A percentile compares a stretch with the other conserved stretches of the same genome.
phyloP scores from a whole-genome alignment of 2,888 invertebrate genomes.

The Ormyrus pomaceus region DNA sequence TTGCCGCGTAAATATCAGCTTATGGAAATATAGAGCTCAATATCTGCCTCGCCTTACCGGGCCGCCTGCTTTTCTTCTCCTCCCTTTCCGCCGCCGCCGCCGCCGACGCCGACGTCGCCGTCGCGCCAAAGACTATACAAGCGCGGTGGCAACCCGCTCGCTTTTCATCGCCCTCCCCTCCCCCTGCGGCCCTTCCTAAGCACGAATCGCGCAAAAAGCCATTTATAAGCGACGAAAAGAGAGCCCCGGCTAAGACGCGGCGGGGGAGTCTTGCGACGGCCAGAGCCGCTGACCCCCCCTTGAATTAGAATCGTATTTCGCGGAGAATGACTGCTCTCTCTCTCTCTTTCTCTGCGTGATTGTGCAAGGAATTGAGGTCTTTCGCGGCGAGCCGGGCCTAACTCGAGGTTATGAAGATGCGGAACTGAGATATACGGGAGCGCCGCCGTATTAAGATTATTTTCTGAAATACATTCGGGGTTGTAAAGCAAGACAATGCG shows the following conservation, averaged over 20 bases:
- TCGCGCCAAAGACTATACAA: background rate
- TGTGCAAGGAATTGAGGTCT: no score
- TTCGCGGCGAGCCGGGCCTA: background rate
- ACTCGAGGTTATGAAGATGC: constrained; percentile 4
- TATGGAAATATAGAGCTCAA: constrained; percentile 79
- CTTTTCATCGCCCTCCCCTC: constrained; percentile 16
- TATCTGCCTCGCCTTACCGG: constrained; percentile 74
- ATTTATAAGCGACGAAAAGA: background rate
- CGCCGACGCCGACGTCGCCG: background rate
- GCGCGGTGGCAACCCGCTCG: background rate
- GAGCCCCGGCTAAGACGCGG: background rate
- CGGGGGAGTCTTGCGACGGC: no score
- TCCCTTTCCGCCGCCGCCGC: constrained; percentile 25
- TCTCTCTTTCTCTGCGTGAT: no score
- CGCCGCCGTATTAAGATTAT: no score
- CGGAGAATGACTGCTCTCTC: no score
- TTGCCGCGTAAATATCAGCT: constrained; percentile 79
- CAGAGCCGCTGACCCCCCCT: no score
- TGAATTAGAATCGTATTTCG: no score
- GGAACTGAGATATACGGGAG: background rate
- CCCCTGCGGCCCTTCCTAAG: no score
- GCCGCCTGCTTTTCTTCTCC: constrained; percentile 67
- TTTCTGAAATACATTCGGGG: no score
- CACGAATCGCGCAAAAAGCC: no score
- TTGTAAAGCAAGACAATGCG: no score